Percentiles rank a stretch among this genome's conserved stretches.
phyloP scores from a whole-genome alignment of 2,113 vertebrate genomes.

The Phrynosoma blainvillii region DNA sequence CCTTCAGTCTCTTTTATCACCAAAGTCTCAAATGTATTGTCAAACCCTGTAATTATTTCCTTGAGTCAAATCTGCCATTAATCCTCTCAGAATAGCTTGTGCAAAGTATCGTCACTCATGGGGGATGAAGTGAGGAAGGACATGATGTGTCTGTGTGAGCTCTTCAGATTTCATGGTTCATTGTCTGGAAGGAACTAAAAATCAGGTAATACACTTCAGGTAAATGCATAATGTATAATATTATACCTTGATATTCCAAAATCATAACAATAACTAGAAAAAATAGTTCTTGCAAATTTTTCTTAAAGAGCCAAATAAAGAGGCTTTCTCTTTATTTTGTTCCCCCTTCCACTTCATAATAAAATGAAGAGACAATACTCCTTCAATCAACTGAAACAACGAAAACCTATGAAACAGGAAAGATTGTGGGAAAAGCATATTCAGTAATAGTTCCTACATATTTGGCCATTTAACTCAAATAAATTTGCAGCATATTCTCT shows the following conservation, averaged over 20 bases:
- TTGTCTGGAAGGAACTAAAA: slow-evolving; percentile 42
- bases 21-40: slow-evolving; percentile 70
- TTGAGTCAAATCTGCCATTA: slow-evolving; percentile 71
- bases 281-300: slow-evolving; percentile 29
- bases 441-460: not conserved
- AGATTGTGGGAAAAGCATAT: not conserved
- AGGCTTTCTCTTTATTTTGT: slow-evolving; percentile 13
- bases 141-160: slow-evolving; percentile 45
- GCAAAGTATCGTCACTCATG: slow-evolving; percentile 53
- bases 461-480: not conserved
- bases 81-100: slow-evolving; percentile 66
- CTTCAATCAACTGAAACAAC: not conserved
- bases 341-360: slow-evolving; percentile 26
- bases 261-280: slow-evolving; percentile 10
- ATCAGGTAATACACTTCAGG: slow-evolving; percentile 39
- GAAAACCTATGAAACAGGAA: not conserved
- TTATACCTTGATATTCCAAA: slow-evolving; percentile 2
- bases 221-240: slow-evolving; percentile 1
- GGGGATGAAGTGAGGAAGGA: slow-evolving; percentile 54
- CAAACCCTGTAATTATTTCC: slow-evolving; percentile 71
- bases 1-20: slow-evolving; percentile 72
- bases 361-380: not conserved
- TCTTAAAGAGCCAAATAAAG: too few species aligned
- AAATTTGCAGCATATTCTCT: not conserved
- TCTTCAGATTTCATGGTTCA: slow-evolving; percentile 47